A percentile compares a stretch with the other conserved stretches of the same genome.
phyloP scores from a whole-genome alignment of 1,140 invertebrate species.

The Microplitis demolitor region DNA sequence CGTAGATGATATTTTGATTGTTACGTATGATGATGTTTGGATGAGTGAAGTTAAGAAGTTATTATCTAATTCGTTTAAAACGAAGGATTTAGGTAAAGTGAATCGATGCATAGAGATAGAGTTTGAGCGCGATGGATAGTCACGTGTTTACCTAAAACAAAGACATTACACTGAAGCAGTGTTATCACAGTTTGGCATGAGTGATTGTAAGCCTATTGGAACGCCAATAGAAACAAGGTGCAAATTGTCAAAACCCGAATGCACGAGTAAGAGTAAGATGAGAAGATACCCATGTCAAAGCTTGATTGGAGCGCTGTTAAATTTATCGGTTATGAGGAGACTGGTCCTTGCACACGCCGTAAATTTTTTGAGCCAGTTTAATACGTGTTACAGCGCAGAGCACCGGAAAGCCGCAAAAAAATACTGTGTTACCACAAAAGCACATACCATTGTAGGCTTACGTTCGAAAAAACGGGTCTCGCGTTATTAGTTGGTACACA shows the following conservation, averaged over 20 bases:
- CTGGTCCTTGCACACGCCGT: conserved; percentile 53
- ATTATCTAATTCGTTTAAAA: conserved; percentile 12
- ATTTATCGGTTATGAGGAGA: conserved; percentile 43
- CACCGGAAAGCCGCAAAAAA: conserved; percentile 42
- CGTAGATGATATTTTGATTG: no score
- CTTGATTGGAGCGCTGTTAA: conserved; percentile 47
- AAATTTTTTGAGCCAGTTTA: conserved; percentile 43
- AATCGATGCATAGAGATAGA: conserved; percentile 23
- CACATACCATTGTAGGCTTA: not conserved
- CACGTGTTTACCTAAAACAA: conserved; percentile 12
- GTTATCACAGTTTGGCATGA: conserved; percentile 40
- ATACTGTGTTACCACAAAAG: conserved; percentile 41
- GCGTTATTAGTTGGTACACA: no score
- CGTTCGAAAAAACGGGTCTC: no score
- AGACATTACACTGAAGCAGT: conserved; percentile 26
- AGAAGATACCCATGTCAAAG: conserved; percentile 38
- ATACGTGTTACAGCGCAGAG: conserved; percentile 19
- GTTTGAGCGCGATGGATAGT: not conserved
- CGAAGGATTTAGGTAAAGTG: conserved; percentile 24
- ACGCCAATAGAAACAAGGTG: conserved; percentile 34
- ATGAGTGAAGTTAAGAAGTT: not conserved
- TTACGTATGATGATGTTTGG: no score
- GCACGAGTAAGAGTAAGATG: conserved; percentile 1
- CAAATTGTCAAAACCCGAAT: conserved; percentile 15
- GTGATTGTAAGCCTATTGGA: conserved; percentile 36